A percentile compares a stretch with the other conserved stretches of the same genome.
These are phyloP conservation scores for Ormyrus thymus DNA, from an alignment of 2,888 invertebrate genomes.

Conservation along the genomic window DNA sequence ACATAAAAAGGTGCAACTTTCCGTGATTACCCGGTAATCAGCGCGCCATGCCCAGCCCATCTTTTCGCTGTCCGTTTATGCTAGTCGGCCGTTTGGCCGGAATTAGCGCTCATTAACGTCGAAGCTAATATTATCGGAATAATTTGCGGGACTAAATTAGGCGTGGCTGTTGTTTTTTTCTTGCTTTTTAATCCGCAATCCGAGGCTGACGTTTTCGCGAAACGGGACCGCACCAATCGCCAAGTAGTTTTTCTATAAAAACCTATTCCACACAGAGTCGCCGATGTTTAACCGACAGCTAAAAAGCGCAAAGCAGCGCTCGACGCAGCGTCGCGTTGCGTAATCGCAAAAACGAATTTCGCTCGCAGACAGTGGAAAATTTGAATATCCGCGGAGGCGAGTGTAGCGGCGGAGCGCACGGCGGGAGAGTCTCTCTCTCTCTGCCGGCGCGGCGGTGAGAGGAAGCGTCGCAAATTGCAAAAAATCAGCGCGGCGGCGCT, in stretches of 20 bases:
- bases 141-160: too few species aligned
- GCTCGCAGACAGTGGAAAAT: not conserved
- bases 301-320: too few species aligned
- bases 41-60: not conserved
- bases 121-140: too few species aligned
- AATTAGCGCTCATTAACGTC: not conserved
- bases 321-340: not conserved
- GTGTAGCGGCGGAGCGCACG: not conserved
- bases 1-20: too few species aligned
- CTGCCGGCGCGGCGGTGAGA: not conserved
- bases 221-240: too few species aligned
- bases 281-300: too few species aligned
- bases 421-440: not conserved
- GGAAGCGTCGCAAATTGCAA: conserved; percentile 45
- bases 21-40: too few species aligned
- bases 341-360: conserved; percentile 13
- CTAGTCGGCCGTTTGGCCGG: not conserved
- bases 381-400: not conserved
- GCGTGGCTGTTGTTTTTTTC: too few species aligned
- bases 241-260: too few species aligned
- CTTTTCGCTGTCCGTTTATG: not conserved
- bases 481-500: conserved; percentile 39
- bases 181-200: too few species aligned
- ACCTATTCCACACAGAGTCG: too few species aligned
- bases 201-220: too few species aligned